A percentile compares a stretch with the other conserved stretches of the same genome.
phyloP scores from a whole-genome alignment of 2,113 vertebrate genomes.

The Varanus komodoensis region DNA sequence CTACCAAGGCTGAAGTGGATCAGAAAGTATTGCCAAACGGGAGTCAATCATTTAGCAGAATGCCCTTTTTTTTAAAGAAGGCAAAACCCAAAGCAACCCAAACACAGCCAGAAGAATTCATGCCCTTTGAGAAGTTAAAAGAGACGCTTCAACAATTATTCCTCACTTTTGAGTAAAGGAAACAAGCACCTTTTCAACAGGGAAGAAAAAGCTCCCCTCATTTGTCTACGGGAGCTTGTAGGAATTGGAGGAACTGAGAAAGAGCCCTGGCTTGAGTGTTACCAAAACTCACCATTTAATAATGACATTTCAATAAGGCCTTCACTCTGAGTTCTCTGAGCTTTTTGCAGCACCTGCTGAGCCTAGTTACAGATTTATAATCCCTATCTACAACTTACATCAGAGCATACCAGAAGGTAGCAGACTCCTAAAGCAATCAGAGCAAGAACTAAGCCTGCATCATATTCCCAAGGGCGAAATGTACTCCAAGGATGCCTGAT shows the following conservation, averaged over 20 bases:
- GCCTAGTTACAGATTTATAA: too few species aligned
- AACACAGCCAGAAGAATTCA: background rate
- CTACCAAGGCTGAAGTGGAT: background rate
- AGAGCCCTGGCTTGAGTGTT: background rate
- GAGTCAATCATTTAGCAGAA: background rate
- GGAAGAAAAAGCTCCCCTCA: background rate
- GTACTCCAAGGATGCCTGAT: background rate
- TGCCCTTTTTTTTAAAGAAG: background rate
- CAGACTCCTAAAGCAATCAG: too few species aligned
- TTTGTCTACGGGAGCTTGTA: conserved; percentile 25
- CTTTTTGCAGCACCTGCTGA: background rate
- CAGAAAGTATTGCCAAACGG: background rate
- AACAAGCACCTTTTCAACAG: background rate
- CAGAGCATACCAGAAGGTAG: background rate
- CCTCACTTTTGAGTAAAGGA: conserved; percentile 26
- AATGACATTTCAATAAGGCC: background rate
- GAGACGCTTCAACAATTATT: background rate
- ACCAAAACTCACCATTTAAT: background rate
- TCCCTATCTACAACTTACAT: background rate
- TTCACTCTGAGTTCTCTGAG: background rate
- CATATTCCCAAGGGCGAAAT: background rate
- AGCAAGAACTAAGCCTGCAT: too few species aligned
- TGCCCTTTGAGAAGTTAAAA: conserved; percentile 30
- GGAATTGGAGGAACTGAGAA: conserved; percentile 24
- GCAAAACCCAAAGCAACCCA: background rate